Evolutionary conservation across 1,140 invertebrate genomes (phyloP).

Genomic region (Mizuhopecten yessoensis): DNA sequence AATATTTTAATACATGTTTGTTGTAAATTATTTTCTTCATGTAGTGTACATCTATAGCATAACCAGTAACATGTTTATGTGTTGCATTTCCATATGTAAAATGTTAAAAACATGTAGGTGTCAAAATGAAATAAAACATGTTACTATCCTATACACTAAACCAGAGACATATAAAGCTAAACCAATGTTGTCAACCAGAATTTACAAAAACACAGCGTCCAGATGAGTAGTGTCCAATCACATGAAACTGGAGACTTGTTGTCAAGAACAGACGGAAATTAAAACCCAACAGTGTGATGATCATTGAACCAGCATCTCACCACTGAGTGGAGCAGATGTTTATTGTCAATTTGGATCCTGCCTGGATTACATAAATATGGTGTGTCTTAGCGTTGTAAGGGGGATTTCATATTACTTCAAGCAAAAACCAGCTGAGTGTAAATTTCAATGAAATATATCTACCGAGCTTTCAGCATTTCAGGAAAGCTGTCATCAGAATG

Average conservation of each 20-base stretch:
- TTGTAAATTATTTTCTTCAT: too few species aligned
- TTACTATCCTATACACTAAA: too few species aligned
- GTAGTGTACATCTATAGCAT: too few species aligned
- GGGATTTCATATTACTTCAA: constrained; percentile 78
- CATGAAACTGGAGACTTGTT: constrained; percentile 66
- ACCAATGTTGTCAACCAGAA: too few species aligned
- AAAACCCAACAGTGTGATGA: constrained; percentile 72
- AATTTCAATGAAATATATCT: constrained; percentile 60
- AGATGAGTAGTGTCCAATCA: too few species aligned
- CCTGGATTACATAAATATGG: constrained; percentile 83
- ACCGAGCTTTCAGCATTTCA: constrained; percentile 51
- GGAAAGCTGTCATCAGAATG: constrained; percentile 79
- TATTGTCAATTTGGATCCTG: constrained; percentile 74
- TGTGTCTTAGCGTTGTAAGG: constrained; percentile 82
- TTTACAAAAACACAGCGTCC: too few species aligned
- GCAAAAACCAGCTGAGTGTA: constrained; percentile 52
- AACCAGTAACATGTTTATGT: too few species aligned
- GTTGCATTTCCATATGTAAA: too few species aligned
- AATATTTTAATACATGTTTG: too few species aligned
- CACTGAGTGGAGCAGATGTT: constrained; percentile 75
- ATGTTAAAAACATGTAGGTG: too few species aligned
- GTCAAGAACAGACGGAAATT: constrained; percentile 65
- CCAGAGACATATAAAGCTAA: too few species aligned
- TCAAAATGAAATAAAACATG: too few species aligned
- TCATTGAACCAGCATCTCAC: constrained; percentile 74